Conservation (phyloP, 2,113 vertebrate species). For the Gymnarchus niloticus region DNA sequence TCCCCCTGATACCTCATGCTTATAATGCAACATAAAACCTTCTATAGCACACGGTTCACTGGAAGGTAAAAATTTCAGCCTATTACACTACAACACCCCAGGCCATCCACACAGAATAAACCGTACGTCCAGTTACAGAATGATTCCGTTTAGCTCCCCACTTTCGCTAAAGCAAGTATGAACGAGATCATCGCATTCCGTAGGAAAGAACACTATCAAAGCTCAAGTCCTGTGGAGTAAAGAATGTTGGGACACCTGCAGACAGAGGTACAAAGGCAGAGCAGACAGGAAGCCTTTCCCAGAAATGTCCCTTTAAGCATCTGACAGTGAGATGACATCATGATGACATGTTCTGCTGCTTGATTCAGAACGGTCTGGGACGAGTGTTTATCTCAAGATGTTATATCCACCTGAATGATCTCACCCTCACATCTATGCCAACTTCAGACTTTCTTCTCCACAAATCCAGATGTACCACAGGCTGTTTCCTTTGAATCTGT, state of each 20-base stretch:
- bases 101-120: neutral
- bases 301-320: neutral
- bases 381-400: no score
- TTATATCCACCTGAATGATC: no score
- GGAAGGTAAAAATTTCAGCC: neutral
- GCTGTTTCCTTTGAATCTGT: no score
- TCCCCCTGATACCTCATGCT: neutral
- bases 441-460: no score
- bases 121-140: neutral
- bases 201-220: neutral
- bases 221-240: neutral
- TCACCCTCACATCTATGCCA: no score
- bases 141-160: no score
- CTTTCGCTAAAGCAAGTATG: neutral
- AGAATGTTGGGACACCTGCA: neutral
- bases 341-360: neutral
- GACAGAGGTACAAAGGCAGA: neutral
- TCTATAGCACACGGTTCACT: neutral
- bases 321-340: neutral
- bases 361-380: no score
- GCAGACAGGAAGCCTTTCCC: neutral
- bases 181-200: neutral
- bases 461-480: no score
- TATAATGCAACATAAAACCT: neutral
- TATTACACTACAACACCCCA: neutral